Evolutionary conservation across 2,797 vertebrate genomes (phyloP).

Genomic region (Lithobates sylvaticus): DNA sequence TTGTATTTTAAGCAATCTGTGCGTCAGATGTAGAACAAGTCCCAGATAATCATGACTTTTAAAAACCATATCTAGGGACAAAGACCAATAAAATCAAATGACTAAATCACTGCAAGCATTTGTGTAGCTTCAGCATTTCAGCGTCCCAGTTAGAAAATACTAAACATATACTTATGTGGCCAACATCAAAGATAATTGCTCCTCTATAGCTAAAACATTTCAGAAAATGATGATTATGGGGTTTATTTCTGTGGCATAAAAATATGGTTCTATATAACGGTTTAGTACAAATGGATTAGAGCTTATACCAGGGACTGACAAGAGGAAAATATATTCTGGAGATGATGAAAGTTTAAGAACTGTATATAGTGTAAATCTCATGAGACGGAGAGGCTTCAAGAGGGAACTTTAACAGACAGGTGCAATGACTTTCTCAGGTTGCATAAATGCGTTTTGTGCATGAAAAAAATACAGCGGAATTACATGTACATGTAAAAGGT

Average conservation of each 20-base stretch:
- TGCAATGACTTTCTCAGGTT: not conserved
- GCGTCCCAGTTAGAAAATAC: conserved; percentile 23
- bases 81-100: conserved; percentile 30
- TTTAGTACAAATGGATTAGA: conserved; percentile 15
- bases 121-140: conserved; percentile 30
- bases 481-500: not conserved
- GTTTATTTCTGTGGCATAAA: conserved; percentile 16
- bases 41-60: conserved; percentile 37
- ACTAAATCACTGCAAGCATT: conserved; percentile 16
- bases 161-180: conserved; percentile 54
- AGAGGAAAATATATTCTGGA: not conserved
- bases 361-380: not conserved
- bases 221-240: conserved; percentile 47
- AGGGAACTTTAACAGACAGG: not conserved
- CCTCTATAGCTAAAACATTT: conserved; percentile 22
- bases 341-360: not conserved
- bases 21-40: conserved; percentile 3
- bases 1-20: conserved; percentile 22
- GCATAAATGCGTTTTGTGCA: not conserved
- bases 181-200: conserved; percentile 38
- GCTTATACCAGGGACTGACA: not conserved
- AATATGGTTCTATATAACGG: conserved; percentile 17
- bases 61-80: conserved; percentile 27
- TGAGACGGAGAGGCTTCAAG: not conserved
- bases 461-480: not conserved